Evolutionary conservation across 2,888 invertebrate genomes (phyloP), one percentile per base, ranked within the genome.

Genomic region (Boloria selene): DNA sequence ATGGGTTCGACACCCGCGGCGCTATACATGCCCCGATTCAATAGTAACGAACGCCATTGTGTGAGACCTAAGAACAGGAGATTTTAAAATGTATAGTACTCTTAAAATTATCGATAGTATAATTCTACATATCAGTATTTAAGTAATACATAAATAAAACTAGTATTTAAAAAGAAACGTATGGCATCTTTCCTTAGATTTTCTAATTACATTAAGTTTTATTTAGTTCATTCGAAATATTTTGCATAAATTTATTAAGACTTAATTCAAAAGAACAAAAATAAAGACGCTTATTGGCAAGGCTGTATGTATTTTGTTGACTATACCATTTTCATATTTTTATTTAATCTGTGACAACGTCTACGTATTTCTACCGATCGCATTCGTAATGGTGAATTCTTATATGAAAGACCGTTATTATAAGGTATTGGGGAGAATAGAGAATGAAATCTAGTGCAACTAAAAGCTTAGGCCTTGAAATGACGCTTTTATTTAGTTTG

Each of bases 1-100:
- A 67, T 67, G 18, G 54, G 16, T 26, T 22, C 52, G 49, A 53
- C 52, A 59, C 66, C 62, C 66, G 66, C 66, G 58, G 66, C 49
- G 66, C 53, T 63, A 52, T 58, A 49, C 56, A 63, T 18, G 22
- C 45, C 53, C 42, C 26, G 45, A 4, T 16, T 13, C 44, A 31
- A 56, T 56, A 47, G 14, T 62, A 52, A 59, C 38, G 64, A 59
- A 64, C 44, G 51, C 58, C 52, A 59, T 64, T 59, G 58, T 64
- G 45, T 45, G 18, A 17, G n/a, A 44, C 26, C 56, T 14, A 13
- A 59, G 52, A 58, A 31, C 13, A 45, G 6, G 13, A 13, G 44
- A 18, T 55, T 56, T 51, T 56, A n/a, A 22, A 54, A 65, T 14
- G 60, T n/a, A 17, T 56, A 54, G 18, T 18, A 5, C 22, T 51